Evolutionary conservation across 1,140 invertebrate species (phyloP), one percentile per base, ranked within the genome.

Genomic region (Homalodisca vitripennis): DNA sequence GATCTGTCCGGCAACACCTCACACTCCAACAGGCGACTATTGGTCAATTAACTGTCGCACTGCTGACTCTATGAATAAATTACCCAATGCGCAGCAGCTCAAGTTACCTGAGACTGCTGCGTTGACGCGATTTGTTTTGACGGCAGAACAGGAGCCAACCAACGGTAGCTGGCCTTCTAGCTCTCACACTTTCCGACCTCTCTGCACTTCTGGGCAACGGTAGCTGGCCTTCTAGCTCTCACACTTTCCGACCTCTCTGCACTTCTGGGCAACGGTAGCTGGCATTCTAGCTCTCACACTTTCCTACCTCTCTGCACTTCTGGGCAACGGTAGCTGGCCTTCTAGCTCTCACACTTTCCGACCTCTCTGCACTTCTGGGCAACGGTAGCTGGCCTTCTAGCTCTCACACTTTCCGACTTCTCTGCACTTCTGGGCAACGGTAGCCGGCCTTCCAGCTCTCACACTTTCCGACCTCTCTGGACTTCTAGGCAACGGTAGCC

Each of bases 181-280:
- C 48, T 51, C 48, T 51, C 48, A 51, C 48, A 51, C 48, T 51
- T 51, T 22, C n/a, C n/a, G n/a, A n/a, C n/a, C n/a, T n/a, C n/a
- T n/a, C n/a, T n/a, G n/a, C n/a, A n/a, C n/a, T n/a, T n/a, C n/a
- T n/a, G n/a, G n/a, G n/a, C 48, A 51, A 51, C 48, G 22, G 48
- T 51, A 51, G 48, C 48, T 51, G 48, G 48, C 22, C 48, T 51
- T 51, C 48, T 51, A 20, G 48, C 48, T 51, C 48, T 51, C 48
- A 51, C 48, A 51, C 48, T 51, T 51, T 22, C n/a, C n/a, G n/a
- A n/a, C n/a, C n/a, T n/a, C n/a, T n/a, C n/a, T n/a, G n/a, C n/a
- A n/a, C n/a, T n/a, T n/a, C n/a, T n/a, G n/a, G n/a, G n/a, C 48
- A 51, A 51, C 48, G 22, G 48, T 51, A 51, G 48, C 48, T 51